phyloP scores from a whole-genome alignment of 2,797 vertebrate genomes.

The Neosilurus mollespiculum region DNA sequence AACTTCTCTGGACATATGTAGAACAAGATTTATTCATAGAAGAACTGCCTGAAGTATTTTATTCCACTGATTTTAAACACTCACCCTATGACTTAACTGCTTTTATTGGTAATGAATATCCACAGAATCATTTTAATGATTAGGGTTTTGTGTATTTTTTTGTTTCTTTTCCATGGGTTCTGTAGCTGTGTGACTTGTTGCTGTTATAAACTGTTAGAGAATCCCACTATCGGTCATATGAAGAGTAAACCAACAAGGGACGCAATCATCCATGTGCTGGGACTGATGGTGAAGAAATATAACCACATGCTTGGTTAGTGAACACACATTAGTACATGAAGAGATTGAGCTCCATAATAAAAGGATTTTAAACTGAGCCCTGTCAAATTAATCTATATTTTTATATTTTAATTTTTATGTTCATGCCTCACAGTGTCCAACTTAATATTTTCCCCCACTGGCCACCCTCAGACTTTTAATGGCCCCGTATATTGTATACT shows the following conservation, averaged over 20 bases:
- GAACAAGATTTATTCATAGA: not conserved
- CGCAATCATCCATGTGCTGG: slow-evolving; percentile 83
- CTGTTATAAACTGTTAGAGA: slow-evolving; percentile 93
- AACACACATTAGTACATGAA: not conserved
- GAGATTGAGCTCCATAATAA: not conserved
- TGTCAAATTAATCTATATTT: not conserved
- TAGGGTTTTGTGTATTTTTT: not conserved
- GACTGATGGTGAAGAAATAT: slow-evolving; percentile 84
- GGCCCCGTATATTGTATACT: too few relatives aligned
- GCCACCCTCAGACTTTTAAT: too few relatives aligned
- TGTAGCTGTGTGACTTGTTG: slow-evolving; percentile 87
- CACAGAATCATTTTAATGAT: not conserved
- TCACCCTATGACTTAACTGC: not conserved
- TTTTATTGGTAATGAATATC: not conserved
- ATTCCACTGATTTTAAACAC: not conserved
- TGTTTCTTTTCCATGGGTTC: not conserved
- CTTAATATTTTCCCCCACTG: too few relatives aligned
- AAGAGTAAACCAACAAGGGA: slow-evolving; percentile 86
- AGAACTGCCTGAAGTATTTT: not conserved
- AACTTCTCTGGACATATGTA: too few relatives aligned
- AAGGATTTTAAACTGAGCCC: not conserved
- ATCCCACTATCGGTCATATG: slow-evolving; percentile 83
- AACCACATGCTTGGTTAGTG: slow-evolving; percentile 88
- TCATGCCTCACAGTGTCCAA: not conserved
- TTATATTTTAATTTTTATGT: not conserved